These are phyloP conservation scores for Brachionus rubens DNA, from an alignment of 1,140 invertebrate genomes.

Conservation along the genomic window DNA sequence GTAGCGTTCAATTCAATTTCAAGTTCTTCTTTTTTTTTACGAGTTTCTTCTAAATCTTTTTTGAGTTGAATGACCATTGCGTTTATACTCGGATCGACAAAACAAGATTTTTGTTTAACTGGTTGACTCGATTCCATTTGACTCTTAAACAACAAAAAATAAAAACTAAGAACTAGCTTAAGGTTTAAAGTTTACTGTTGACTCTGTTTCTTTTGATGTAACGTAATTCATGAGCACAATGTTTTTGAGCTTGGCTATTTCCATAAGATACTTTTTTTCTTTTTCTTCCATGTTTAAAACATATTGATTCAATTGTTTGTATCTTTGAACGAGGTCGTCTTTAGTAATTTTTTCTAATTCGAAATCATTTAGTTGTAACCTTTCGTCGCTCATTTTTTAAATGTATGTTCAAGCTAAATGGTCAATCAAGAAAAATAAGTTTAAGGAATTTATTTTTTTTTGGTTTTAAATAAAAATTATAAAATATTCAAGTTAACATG, in stretches of 20 bases:
- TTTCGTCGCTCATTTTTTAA: conserved; percentile 2
- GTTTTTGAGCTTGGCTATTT: conserved; percentile 42
- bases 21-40: conserved; percentile 26
- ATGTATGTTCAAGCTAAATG: background rate
- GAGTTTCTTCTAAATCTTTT: conserved; percentile 41
- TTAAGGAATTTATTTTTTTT: background rate
- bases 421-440: background rate
- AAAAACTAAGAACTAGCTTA: background rate
- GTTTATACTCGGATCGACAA: conserved; percentile 31
- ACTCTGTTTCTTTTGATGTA: background rate
- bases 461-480: background rate
- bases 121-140: background rate
- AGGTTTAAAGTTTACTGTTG: conserved; percentile 7
- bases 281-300: background rate
- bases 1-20: conserved; percentile 34
- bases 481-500: conserved; percentile 26
- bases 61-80: conserved; percentile 1
- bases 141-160: background rate
- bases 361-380: background rate
- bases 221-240: conserved; percentile 35
- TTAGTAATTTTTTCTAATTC: conserved; percentile 39
- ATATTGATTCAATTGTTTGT: background rate
- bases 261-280: conserved; percentile 35
- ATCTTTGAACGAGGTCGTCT: background rate
- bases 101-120: background rate